Base-by-base conservation (phyloP, 23 tunicate species). In the Halocynthia roretzi region DNA sequence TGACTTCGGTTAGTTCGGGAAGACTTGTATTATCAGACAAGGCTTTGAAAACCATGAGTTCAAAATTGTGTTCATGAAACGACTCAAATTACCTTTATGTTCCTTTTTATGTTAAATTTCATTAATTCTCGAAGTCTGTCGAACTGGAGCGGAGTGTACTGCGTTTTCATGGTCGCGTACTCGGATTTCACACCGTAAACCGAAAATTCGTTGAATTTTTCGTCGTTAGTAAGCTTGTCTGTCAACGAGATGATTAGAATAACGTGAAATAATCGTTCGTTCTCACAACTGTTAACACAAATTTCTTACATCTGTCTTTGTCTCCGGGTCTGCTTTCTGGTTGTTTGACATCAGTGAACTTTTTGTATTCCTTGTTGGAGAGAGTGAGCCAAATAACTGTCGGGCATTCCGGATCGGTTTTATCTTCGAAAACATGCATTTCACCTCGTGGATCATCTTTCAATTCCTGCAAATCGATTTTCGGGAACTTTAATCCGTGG, bases 371-470 rank as follows among this genome's bases (percentile, higher is more conserved):
- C 71, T 80, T 89, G 85, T 83, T 89, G 83, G 80, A 83, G 9
- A 89, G 76, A 12, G 96, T 83, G 61, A 89, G 80, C 96, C 96
- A 89, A 14, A 89, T 67, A 5, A 89, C 85, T 12, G 78, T 84
- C 10, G 96, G 96, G 60, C 88, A 83, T 8, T 84, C 87, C 8
- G 75, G 77, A 48, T 81, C 85, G 19, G 17, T 68, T 14, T 61
- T 8, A 31, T 81, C 64, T 60, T 78, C 89, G 53, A 84, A 78
- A 14, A 78, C 89, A 31, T 56, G 83, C 11, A 71, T 48, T 23
- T 71, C 77, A 7, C 71, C 72, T 7, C 84, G 89, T 10, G 89
- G 80, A 22, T 68, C n/a, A 49, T 84, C 73, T 56, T 67, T 73
- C 48, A 84, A 7, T 71, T 71, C 56, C 63, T 71, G 71, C 7